Conservation (phyloP, 2,797 vertebrate species). For the Notoglanidium macrostoma region DNA sequence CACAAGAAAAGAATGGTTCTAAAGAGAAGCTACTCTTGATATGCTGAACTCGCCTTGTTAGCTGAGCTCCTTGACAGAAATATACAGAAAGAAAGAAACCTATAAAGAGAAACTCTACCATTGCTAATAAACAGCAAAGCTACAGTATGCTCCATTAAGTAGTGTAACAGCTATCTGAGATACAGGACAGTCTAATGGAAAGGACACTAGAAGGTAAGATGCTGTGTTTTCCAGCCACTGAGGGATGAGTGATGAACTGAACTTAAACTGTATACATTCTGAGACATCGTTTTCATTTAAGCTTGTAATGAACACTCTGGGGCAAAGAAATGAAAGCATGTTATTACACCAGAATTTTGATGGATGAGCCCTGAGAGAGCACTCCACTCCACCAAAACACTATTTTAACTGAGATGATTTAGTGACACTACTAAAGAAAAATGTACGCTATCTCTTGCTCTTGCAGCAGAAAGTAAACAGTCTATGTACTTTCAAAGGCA, state of each 20-base stretch:
- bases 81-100: neutral
- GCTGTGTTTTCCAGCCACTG: conserved; percentile 10
- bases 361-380: conserved; percentile 10
- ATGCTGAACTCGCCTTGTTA: neutral
- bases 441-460: neutral
- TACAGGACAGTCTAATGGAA: conserved; percentile 12
- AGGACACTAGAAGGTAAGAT: conserved; percentile 34
- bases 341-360: conserved; percentile 28
- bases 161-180: conserved; percentile 1
- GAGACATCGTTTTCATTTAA: conserved; percentile 33
- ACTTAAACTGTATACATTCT: conserved; percentile 33
- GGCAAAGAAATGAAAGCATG: conserved; percentile 4
- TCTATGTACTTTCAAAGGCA: neutral
- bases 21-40: neutral
- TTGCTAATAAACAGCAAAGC: conserved; percentile 1
- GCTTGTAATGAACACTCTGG: conserved; percentile 32
- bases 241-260: conserved; percentile 32
- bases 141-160: neutral
- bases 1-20: neutral
- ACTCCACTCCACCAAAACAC: neutral
- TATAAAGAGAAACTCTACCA: neutral
- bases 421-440: neutral
- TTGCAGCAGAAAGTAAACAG: neutral
- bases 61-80: neutral
- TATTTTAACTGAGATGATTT: conserved; percentile 14